These are phyloP conservation scores for Mactra quadrangularis DNA, from an alignment of 1,140 invertebrate genomes.

Conservation along the genomic window DNA sequence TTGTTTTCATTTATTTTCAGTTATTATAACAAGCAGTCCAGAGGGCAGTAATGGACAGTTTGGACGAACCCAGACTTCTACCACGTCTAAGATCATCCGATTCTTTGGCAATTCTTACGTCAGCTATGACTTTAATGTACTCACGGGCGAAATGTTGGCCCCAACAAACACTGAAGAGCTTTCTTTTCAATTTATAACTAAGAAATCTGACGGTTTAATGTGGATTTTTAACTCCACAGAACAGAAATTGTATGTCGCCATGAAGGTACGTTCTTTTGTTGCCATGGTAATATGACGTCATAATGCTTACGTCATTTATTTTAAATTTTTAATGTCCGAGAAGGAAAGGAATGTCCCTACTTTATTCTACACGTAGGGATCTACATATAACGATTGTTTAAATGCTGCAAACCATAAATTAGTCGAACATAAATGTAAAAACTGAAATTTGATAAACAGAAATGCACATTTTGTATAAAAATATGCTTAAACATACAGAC, in stretches of 20 bases:
- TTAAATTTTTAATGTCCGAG: too few relatives aligned
- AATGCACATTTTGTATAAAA: too few relatives aligned
- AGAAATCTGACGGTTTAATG: constrained; percentile 32
- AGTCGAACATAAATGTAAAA: too few relatives aligned
- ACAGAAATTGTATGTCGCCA: constrained; percentile 30
- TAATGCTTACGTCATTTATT: too few relatives aligned
- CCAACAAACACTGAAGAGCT: constrained; percentile 18
- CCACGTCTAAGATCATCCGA: constrained; percentile 50
- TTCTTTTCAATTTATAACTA: constrained; percentile 47
- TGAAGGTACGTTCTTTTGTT: constrained; percentile 50
- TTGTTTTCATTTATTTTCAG: too few relatives aligned
- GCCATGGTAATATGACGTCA: too few relatives aligned
- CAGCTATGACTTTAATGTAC: constrained; percentile 42
- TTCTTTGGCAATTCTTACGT: constrained; percentile 52
- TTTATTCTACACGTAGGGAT: too few relatives aligned
- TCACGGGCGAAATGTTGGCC: constrained; percentile 18
- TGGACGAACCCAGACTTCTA: not conserved
- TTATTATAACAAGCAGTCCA: constrained; percentile 27
- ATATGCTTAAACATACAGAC: too few relatives aligned
- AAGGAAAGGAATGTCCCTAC: too few relatives aligned
- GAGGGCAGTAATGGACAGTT: constrained; percentile 25
- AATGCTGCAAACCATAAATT: too few relatives aligned
- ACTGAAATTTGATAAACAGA: too few relatives aligned
- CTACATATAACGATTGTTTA: too few relatives aligned
- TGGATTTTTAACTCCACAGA: constrained; percentile 41